Evolutionary conservation across 2,888 invertebrate species (phyloP), one percentile per base, ranked within the genome.

Genomic region (Nasonia oneida): DNA sequence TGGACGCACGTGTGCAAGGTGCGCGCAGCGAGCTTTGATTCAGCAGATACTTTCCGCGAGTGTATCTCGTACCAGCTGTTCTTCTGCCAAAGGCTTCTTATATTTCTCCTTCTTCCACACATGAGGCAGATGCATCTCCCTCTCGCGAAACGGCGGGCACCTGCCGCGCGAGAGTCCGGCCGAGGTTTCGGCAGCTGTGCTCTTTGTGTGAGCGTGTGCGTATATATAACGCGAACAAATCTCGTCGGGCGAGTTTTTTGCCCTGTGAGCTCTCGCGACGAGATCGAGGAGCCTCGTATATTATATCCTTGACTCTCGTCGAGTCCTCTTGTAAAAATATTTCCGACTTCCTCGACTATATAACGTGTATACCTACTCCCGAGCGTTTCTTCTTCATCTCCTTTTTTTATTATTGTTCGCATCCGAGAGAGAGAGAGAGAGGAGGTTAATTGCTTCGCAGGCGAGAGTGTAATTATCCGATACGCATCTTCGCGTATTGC

Each of bases 101-200:
- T 67, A 29, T 67, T 33, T 64, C 42, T 64, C 77, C 64, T 64
- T 57, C 33, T 29, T 29, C 29, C 29, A 29, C 29, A 29, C 23
- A 14, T 29, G 10, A 15, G 74, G 67, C 78, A 75, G 84, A 84
- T 84, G 84, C 80, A 47, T 67, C 50, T n/a, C 12, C 10, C 23
- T n/a, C 23, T 73, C 15, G 37, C 3, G 37, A 37, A 47, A 47
- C 73, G 39, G 71, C 73, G 39, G 71, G 39, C 83, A 83, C 83
- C 83, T 83, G 83, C 71, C 78, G 10, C 29, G 23, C 3, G 15
- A 15, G 14, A 67, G 67, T 33, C 33, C 33, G 29, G 74, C 75
- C 47, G 76, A 82, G 82, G 67, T 82, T 82, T 76, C 82, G 77
- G 84, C 84, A 84, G 84, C 84, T 84, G 78, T 50, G 29, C 37